These are phyloP conservation scores for Hipposideros larvatus DNA, from an alignment of 2,797 vertebrate species.

Conservation along the genomic window DNA sequence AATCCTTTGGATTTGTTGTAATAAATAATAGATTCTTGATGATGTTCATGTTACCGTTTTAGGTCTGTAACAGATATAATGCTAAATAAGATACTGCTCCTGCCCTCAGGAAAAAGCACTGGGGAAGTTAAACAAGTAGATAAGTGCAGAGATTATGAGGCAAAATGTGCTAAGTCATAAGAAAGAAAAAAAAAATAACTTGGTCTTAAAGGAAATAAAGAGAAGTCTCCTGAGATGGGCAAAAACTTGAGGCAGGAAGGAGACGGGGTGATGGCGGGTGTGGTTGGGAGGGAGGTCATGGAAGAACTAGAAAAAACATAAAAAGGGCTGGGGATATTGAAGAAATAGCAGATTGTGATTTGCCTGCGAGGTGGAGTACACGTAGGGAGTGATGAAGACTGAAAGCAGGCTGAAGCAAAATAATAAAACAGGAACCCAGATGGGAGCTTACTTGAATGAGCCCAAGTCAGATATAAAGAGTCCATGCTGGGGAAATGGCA, in stretches of 20 bases:
- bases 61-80: neutral
- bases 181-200: neutral
- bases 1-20: neutral
- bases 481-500: neutral
- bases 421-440: neutral
- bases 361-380: neutral
- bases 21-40: neutral
- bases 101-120: neutral
- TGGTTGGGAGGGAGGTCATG: neutral
- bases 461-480: neutral
- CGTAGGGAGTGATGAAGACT: neutral
- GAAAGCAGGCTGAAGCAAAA: neutral
- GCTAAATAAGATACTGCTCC: too few relatives aligned
- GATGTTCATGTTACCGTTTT: neutral
- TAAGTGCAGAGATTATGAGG: neutral
- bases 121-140: neutral
- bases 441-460: neutral
- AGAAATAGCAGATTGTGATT: neutral
- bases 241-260: neutral
- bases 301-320: neutral
- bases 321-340: neutral
- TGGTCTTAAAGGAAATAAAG: neutral
- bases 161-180: neutral
- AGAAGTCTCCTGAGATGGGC: neutral
- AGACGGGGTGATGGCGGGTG: too few relatives aligned